Base-by-base conservation (phyloP, 1,140 invertebrate genomes). In the Papilio xuthus region DNA sequence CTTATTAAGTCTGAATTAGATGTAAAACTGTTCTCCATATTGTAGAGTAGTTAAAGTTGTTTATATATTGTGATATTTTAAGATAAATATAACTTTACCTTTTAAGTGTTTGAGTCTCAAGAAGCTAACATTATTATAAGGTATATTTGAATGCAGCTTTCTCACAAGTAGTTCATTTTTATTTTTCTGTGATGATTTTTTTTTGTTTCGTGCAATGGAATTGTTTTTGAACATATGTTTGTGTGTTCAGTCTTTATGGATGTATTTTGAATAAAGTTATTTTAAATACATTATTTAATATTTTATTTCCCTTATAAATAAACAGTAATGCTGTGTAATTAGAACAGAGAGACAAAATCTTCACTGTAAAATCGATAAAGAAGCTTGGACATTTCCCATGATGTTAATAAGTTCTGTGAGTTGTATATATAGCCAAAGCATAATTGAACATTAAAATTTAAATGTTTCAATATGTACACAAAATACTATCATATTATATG, bases 11-110 rank as follows among this genome's bases (percentile, higher is more conserved):
- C 82, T 84, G 84, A 85, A 81, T 60, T 41, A 41, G 26, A 77
- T 81, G 26, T 63, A 78, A 74, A 74, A 60, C 73, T 32, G 47
- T 56, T 81, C 80, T 82, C 79, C 71, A 83, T 83, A 81, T 69
- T 47, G 83, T 91, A 90, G 86, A 82, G 86, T 90, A 93, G 90
- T 84, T 90, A 88, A 37, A 37, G 32, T 37, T 37, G 32, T 37
- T 37, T 90, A 91, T 84, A 90, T 91, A 92, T 87, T 93, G 90
- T 93, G 90, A 93, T 92, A 92, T 91, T 87, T 91, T 90, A 93
- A 90, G 86, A 89, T 90, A 89, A 84, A 86, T 86, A 86, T 90
- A 85, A 79, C 77, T 81, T 82, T 83, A 80, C 67, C 69, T 77
- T 80, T 77, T 88, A 85, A 84, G 81, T 79, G 82, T 84, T 83